Evolutionary conservation across 2,113 vertebrate species (phyloP), one percentile per base, ranked within the genome.

Genomic region (Sceloporus undulatus): DNA sequence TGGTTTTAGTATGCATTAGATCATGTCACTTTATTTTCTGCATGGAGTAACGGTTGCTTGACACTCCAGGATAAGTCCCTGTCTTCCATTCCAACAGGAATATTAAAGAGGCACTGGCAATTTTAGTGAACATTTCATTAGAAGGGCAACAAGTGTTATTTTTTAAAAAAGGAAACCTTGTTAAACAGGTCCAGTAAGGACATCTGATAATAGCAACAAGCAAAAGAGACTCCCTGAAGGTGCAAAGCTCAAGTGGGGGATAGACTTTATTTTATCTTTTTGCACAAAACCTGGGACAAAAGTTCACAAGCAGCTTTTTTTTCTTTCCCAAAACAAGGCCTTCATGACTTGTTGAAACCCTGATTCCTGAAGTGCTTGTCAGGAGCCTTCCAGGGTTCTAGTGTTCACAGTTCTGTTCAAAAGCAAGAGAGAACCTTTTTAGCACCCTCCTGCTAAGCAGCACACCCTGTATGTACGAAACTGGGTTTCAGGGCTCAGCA

Each of bases 371-470:
- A 97, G 97, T 97, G 97, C 97, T 13, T 97, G 97, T 91, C 94
- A 93, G 91, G 93, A 87, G 91, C 95, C 87, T 95, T 95, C 93
- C 89, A 92, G 93, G 93, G 82, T 89, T 1, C 89, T 87, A 75
- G 89, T 78, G 92, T 95, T 98, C 96, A 98, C 87, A 97, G 95
- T 93, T 98, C 98, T 98, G 89, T 86, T 85, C 92, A 95, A 94
- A 92, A 94, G 86, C 68, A 93, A 95, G 94, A 92, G 91, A 84
- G 89, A 65, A 86, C 79, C 54, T 65, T 71, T 89, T 84, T 90
- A 94, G 92, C 87, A 38, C 65, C 59, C 16, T 0, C 29, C 11
- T 16, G 18, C 48, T 10, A 66, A 68, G 56, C 59, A 38, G 42
- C 11, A 65, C 21, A 70, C 0, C 19, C 59, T 38, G 70, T 18